phyloP scores from a whole-genome alignment of 2,113 vertebrate genomes.

The Rhipidura dahli region DNA sequence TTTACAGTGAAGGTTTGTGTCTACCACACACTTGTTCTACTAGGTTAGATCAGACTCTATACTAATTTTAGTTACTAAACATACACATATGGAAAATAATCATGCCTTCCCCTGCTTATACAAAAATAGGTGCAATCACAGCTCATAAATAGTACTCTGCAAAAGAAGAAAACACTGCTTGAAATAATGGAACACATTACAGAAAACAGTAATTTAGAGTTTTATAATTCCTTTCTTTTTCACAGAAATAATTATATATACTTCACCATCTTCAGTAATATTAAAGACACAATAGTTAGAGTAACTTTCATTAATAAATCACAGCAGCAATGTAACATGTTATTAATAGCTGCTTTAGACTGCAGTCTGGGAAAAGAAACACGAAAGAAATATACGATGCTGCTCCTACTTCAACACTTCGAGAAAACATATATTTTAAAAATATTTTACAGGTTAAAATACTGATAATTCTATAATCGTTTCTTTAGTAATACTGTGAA shows the following conservation, averaged over 20 bases:
- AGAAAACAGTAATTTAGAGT: slow-evolving; percentile 67
- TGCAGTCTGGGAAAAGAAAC: slow-evolving; percentile 36
- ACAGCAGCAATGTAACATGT: slow-evolving; percentile 48
- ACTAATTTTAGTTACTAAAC: background rate
- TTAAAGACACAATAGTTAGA: slow-evolving; percentile 64
- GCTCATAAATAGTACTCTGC: slow-evolving; percentile 11
- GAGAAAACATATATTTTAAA: slow-evolving; percentile 64
- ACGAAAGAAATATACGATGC: background rate
- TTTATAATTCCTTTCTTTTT: slow-evolving; percentile 63
- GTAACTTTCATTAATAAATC: slow-evolving; percentile 66
- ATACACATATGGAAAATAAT: background rate
- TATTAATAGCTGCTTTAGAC: slow-evolving; percentile 55
- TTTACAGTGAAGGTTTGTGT: background rate
- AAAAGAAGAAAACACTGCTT: slow-evolving; percentile 50
- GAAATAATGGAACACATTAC: slow-evolving; percentile 22
- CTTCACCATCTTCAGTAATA: slow-evolving; percentile 48
- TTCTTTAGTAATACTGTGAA: slow-evolving; percentile 65
- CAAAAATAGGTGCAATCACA: slow-evolving; percentile 5
- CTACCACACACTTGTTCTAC: background rate
- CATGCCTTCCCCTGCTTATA: background rate
- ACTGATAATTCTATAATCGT: slow-evolving; percentile 69
- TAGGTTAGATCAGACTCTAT: background rate
- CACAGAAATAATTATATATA: slow-evolving; percentile 61
- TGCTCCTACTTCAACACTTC: slow-evolving; percentile 42
- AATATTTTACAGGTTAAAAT: slow-evolving; percentile 66